Conservation (phyloP, 2,888 invertebrate species). For the Epicampocera succincta region DNA sequence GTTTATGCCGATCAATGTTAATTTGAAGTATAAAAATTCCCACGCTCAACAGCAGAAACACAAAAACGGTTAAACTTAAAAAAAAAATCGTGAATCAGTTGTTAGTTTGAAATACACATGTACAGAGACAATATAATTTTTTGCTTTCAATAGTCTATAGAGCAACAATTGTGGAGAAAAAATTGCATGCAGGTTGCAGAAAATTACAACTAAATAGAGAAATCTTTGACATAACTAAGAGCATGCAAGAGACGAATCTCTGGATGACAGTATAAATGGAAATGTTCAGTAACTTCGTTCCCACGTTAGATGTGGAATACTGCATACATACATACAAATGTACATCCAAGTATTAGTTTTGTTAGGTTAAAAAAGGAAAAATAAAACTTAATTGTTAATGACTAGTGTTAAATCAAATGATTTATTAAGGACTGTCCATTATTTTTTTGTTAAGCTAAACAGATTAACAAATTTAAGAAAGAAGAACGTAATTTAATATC, state of each 20-base stretch:
- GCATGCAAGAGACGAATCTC: slow-evolving; percentile 25
- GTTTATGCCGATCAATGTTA: slow-evolving; percentile 53
- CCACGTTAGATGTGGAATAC: slow-evolving; percentile 39
- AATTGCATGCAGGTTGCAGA: slow-evolving; percentile 52
- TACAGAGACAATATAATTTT: slow-evolving; percentile 42
- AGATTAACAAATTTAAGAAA: no score
- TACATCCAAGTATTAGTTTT: no score
- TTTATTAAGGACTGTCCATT: no score
- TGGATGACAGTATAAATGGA: slow-evolving; percentile 38
- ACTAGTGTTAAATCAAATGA: slow-evolving; percentile 3
- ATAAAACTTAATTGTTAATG: slow-evolving; percentile 15
- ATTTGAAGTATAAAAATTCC: slow-evolving; percentile 72
- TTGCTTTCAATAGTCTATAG: slow-evolving; percentile 27
- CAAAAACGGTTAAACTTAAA: slow-evolving; percentile 26
- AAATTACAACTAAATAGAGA: slow-evolving; percentile 51
- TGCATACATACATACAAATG: no score
- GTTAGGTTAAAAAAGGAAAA: background rate
- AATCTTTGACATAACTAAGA: slow-evolving; percentile 52
- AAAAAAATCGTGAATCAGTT: slow-evolving; percentile 68
- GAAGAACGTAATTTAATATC: background rate
- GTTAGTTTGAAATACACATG: slow-evolving; percentile 47
- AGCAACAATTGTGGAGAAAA: slow-evolving; percentile 63
- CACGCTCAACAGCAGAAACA: slow-evolving; percentile 70
- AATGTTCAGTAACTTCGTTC: slow-evolving; percentile 40
- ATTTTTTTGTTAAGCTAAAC: no score